Conservation (phyloP, 1,140 invertebrate genomes). For the Mercenaria mercenaria region DNA sequence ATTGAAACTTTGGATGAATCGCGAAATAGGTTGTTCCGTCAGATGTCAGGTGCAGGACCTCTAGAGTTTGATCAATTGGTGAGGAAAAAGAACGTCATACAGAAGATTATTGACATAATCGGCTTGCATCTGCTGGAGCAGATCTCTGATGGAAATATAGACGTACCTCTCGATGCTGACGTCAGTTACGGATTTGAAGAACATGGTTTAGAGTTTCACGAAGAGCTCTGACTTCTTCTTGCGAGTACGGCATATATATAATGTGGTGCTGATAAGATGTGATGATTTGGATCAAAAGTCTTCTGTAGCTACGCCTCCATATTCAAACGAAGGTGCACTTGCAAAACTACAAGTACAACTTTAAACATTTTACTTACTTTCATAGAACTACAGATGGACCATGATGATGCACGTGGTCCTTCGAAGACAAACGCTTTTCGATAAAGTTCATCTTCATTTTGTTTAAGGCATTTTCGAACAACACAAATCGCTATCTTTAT, state of each 20-base stretch:
- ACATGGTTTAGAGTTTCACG: slow-evolving; percentile 50
- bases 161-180: background rate
- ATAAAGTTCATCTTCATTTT: too few relatives aligned
- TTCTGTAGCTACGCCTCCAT: background rate
- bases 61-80: slow-evolving; percentile 46
- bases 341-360: background rate
- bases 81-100: slow-evolving; percentile 51
- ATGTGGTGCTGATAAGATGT: background rate
- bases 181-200: background rate
- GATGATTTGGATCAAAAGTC: background rate
- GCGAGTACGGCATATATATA: background rate
- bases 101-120: slow-evolving; percentile 51
- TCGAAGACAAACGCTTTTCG: too few relatives aligned
- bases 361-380: too few relatives aligned
- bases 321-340: background rate
- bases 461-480: too few relatives aligned
- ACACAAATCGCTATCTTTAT: too few relatives aligned
- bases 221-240: slow-evolving; percentile 56
- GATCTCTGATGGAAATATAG: slow-evolving; percentile 28
- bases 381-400: too few relatives aligned
- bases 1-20: slow-evolving; percentile 48
- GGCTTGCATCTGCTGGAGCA: slow-evolving; percentile 45
- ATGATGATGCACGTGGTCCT: too few relatives aligned
- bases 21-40: slow-evolving; percentile 38
- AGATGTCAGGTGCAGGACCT: slow-evolving; percentile 41